Evolutionary conservation across 2,113 vertebrate species (phyloP).

Genomic region (Cavia porcellus): DNA sequence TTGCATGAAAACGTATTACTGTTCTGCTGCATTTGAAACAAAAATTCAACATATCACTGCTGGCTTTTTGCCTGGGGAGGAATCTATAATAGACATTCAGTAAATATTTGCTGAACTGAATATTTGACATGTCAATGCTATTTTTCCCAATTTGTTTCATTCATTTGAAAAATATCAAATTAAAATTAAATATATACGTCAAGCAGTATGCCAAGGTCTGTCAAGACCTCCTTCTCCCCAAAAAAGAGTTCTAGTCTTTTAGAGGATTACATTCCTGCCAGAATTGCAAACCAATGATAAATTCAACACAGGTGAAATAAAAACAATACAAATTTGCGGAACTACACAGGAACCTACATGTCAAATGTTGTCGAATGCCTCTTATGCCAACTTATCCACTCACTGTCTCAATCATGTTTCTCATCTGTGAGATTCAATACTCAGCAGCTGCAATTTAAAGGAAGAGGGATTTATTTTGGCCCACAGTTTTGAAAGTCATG

Average conservation of each 20-base stretch:
- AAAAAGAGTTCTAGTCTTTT: neutral
- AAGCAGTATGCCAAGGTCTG: neutral
- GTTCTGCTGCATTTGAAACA: neutral
- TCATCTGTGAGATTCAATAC: neutral
- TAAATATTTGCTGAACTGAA: constrained; percentile 16
- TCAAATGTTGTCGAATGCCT: neutral
- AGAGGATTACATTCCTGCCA: neutral
- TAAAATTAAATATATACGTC: neutral
- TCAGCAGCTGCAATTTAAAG: neutral
- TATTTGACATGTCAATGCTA: neutral
- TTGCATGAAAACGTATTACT: neutral
- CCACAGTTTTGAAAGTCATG: neutral
- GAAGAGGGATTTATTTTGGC: neutral
- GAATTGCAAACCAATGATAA: neutral
- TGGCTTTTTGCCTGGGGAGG: neutral
- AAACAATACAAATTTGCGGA: neutral
- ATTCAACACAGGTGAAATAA: neutral
- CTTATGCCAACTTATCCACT: neutral
- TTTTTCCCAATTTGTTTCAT: neutral
- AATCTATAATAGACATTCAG: neutral
- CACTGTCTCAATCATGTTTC: neutral
- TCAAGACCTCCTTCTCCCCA: neutral
- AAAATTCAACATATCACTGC: neutral
- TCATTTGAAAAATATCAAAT: neutral
- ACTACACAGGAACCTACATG: neutral